These are phyloP conservation scores for Desmodus rotundus DNA, from an alignment of 2,113 vertebrate genomes.

Conservation along the genomic window DNA sequence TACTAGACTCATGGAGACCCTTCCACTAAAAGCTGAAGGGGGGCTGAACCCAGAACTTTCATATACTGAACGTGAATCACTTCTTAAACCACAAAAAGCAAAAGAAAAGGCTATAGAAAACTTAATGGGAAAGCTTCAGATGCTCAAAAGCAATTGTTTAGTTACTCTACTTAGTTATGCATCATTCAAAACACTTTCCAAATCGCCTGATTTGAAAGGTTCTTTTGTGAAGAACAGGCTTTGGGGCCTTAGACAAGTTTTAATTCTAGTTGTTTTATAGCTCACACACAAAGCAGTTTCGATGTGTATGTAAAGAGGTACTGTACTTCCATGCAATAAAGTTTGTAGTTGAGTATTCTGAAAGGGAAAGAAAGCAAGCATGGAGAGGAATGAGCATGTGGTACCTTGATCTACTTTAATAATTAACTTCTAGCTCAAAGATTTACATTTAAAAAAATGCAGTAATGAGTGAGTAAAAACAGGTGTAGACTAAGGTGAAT, in stretches of 20 bases:
- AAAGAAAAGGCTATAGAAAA: constrained; percentile 55
- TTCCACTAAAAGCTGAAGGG: constrained; percentile 24
- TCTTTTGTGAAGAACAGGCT: constrained; percentile 56
- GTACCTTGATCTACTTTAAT: constrained; percentile 34
- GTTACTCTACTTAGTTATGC: constrained; percentile 42
- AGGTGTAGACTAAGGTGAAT: not conserved
- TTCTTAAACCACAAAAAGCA: constrained; percentile 53
- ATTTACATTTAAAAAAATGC: not conserved
- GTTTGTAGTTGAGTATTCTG: constrained; percentile 3
- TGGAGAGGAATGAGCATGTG: not conserved
- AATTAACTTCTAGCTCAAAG: constrained; percentile 37
- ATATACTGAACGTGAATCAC: constrained; percentile 41
- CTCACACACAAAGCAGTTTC: constrained; percentile 46
- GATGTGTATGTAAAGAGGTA: constrained; percentile 12
- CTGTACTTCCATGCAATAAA: not conserved
- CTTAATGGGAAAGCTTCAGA: constrained; percentile 41
- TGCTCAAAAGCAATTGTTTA: constrained; percentile 51
- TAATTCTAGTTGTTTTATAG: constrained; percentile 60
- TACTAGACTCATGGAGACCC: constrained; percentile 46
- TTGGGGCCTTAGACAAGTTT: constrained; percentile 34
- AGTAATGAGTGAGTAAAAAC: not conserved
- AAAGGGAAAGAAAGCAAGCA: constrained; percentile 22
- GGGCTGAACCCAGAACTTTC: constrained; percentile 31
- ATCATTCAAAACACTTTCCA: constrained; percentile 54
- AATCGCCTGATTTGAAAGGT: constrained; percentile 24